These are phyloP conservation scores for Rhynchophorus ferrugineus DNA, from an alignment of 1,140 invertebrate genomes.

Conservation along the genomic window DNA sequence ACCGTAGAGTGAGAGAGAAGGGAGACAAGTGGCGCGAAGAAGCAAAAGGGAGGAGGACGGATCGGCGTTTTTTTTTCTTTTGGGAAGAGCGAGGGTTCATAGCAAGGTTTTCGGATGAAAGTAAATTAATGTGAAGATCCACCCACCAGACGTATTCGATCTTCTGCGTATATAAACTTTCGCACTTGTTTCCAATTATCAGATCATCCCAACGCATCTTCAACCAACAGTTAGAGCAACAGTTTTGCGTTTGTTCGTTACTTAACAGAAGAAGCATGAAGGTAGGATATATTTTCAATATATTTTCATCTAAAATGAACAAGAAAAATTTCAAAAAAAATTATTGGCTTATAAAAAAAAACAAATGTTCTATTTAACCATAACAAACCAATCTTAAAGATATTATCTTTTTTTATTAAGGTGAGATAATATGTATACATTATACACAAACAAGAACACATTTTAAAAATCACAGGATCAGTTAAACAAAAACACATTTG, in stretches of 20 bases:
- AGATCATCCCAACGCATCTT: constrained; percentile 32
- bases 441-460: too few species aligned
- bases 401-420: too few species aligned
- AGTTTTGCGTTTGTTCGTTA: too few species aligned
- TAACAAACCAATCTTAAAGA: too few species aligned
- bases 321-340: too few species aligned
- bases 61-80: background rate
- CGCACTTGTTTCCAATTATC: constrained; percentile 29
- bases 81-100: constrained; percentile 8
- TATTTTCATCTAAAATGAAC: background rate
- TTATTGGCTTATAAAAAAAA: too few species aligned
- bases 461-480: too few species aligned
- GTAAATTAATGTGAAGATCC: constrained; percentile 33
- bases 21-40: too few species aligned
- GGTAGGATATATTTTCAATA: constrained; percentile 21
- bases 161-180: constrained; percentile 36
- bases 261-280: constrained; percentile 32
- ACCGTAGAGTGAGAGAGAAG: background rate
- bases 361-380: too few species aligned
- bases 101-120: constrained; percentile 38
- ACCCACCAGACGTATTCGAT: constrained; percentile 35
- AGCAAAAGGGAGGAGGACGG: background rate
- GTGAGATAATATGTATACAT: too few species aligned
- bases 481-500: too few species aligned
- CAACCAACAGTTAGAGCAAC: too few species aligned